Evolutionary conservation across 2,797 vertebrate species (phyloP), one percentile per base, ranked within the genome.

Genomic region (Parotocinclus haroldoi): DNA sequence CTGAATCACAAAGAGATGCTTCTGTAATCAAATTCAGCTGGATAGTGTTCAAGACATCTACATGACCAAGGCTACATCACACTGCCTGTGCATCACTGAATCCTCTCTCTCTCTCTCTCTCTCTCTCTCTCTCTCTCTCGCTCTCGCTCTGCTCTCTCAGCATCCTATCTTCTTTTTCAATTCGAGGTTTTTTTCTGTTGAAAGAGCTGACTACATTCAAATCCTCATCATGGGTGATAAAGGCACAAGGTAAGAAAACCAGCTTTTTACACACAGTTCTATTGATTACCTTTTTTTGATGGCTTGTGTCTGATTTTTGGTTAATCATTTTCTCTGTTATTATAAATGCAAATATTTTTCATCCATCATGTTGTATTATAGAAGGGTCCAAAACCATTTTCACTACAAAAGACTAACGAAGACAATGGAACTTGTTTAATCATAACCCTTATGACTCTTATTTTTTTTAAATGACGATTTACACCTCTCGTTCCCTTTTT

Each of bases 151-250:
- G n/a, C n/a, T 38, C 48, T 61, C 39, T 16, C n/a, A 17, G 8
- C 45, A n/a, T n/a, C 38, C 37, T 52, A 46, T 52, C 56, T 14
- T 60, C 53, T 40, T 38, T 49, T 52, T 9, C 27, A 50, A 10
- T 12, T 74, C 55, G 40, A 37, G 58, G 16, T 58, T 13, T 52
- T 64, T 66, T 70, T 40, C 63, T 54, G 7, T 16, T 40, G 53
- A 68, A 75, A 68, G 46, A 40, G 50, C 18, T 14, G 38, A 65
- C 56, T 57, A 38, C 54, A 63, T 55, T 50, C 13, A 61, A 45
- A 61, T 53, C 66, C 16, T 67, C 59, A 58, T 66, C 50, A 84
- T 84, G 82, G 80, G 77, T 2, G 82, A 84, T 76, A 82, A 82
- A 79, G 82, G 82, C 62, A 84, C 82, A 49, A 76, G 82, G 82